These are phyloP conservation scores for Microtus agrestis DNA, from an alignment of 2,797 vertebrate species.

Conservation along the genomic window DNA sequence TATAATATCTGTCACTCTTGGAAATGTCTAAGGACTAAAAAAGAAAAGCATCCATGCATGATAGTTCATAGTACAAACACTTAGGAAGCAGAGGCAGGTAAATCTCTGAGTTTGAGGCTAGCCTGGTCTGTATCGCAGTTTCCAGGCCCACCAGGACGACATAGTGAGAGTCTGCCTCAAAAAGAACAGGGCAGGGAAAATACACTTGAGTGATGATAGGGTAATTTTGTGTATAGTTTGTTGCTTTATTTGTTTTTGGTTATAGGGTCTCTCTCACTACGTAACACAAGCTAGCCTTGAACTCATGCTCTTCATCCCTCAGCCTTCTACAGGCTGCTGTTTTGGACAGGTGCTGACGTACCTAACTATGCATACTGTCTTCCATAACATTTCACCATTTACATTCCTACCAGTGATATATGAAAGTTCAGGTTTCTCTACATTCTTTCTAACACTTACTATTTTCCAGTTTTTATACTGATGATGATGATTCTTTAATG, in stretches of 20 bases:
- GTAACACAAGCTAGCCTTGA: not conserved
- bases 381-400: not conserved
- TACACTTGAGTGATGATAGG: not conserved
- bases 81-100: not conserved
- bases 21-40: constrained; percentile 28
- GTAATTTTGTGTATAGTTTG: not conserved
- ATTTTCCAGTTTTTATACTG: constrained; percentile 4
- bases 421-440: constrained; percentile 2
- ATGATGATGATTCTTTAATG: constrained; percentile 30
- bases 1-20: not conserved
- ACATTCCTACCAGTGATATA: not conserved
- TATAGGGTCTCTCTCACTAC: not conserved
- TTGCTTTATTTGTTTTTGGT: not conserved
- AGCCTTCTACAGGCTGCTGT: not conserved
- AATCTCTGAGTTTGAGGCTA: not conserved
- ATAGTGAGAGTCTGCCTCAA: not conserved
- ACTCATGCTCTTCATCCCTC: not conserved
- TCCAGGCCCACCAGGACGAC: not conserved
- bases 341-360: not conserved
- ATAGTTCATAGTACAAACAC: not conserved
- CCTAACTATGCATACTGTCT: not conserved
- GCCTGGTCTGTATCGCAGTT: not conserved
- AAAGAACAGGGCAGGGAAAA: not conserved
- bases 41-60: not conserved
- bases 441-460: not conserved